phyloP scores from a whole-genome alignment of 1,140 invertebrate genomes.

The Gryllus bimaculatus region DNA sequence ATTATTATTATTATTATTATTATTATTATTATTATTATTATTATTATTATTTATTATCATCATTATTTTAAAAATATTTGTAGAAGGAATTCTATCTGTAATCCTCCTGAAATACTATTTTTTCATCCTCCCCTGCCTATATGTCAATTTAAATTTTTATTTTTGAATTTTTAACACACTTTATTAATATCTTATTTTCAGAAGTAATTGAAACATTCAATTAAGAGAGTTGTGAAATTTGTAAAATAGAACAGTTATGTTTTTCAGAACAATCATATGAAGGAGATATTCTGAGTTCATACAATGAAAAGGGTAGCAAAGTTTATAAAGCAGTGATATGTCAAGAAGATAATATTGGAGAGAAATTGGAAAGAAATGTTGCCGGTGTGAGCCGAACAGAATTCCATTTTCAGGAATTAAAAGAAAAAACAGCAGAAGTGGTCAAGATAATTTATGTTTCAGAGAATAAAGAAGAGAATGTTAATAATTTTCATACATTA shows the following conservation, averaged over 20 bases:
- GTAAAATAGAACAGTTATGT: background rate
- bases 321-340: background rate
- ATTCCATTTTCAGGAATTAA: conserved; percentile 7
- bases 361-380: background rate
- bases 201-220: no score
- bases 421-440: conserved; percentile 14
- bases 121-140: no score
- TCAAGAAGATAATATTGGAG: background rate
- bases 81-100: no score
- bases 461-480: conserved; percentile 10
- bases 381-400: background rate
- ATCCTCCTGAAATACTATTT: no score
- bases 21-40: no score
- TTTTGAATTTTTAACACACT: no score
- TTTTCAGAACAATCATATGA: background rate
- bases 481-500: conserved; percentile 32
- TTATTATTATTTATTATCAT: no score
- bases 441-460: conserved; percentile 10
- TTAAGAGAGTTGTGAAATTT: no score
- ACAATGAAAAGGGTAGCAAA: background rate
- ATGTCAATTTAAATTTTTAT: no score
- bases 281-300: background rate
- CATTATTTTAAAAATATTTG: no score
- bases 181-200: no score
- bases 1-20: no score